A percentile compares a stretch with the other conserved stretches of the same genome.
Evolutionary conservation across 30 jellyfish, hydroid and myxozoan species (phyloP).

Genomic region (Hydractinia symbiolongicarpus): DNA sequence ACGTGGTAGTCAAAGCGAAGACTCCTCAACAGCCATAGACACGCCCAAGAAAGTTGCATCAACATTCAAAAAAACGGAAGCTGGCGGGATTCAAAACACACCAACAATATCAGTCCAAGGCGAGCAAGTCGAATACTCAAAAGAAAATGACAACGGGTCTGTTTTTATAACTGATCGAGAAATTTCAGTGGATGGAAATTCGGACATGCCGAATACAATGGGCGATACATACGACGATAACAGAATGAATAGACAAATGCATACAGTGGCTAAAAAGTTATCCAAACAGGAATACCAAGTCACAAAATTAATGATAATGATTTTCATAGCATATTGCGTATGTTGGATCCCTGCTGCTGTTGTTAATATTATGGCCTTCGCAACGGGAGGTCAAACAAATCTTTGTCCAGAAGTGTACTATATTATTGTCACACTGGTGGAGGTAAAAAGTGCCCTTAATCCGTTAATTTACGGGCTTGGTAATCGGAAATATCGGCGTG

Average conservation of each 20-base stretch:
- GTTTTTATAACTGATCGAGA: background rate
- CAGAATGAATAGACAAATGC: constrained; percentile 9
- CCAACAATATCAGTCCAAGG: background rate
- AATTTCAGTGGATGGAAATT: background rate
- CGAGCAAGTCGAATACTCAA: background rate
- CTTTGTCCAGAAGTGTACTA: constrained; percentile 34
- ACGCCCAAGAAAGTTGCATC: background rate
- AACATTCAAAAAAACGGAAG: background rate
- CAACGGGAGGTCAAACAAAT: constrained; percentile 23
- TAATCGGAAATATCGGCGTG: constrained; percentile 60
- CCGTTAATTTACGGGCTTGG: constrained; percentile 86
- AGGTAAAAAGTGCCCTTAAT: constrained; percentile 59
- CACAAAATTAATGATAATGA: constrained; percentile 72
- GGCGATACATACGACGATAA: constrained; percentile 16
- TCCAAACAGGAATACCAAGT: constrained; percentile 63
- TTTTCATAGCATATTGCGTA: constrained; percentile 52
- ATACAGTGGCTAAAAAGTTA: constrained; percentile 20
- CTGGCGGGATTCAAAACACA: background rate
- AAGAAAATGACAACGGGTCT: background rate
- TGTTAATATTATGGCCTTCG: constrained; percentile 39
- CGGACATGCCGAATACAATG: background rate
- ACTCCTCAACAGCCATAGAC: background rate
- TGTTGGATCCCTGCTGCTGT: constrained; percentile 88
- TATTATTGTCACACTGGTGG: constrained; percentile 58
- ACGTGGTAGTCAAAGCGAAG: background rate